Evolutionary conservation across 2,888 invertebrate genomes (phyloP), one percentile per base, ranked within the genome.

Genomic region (Thelaira solivaga): DNA sequence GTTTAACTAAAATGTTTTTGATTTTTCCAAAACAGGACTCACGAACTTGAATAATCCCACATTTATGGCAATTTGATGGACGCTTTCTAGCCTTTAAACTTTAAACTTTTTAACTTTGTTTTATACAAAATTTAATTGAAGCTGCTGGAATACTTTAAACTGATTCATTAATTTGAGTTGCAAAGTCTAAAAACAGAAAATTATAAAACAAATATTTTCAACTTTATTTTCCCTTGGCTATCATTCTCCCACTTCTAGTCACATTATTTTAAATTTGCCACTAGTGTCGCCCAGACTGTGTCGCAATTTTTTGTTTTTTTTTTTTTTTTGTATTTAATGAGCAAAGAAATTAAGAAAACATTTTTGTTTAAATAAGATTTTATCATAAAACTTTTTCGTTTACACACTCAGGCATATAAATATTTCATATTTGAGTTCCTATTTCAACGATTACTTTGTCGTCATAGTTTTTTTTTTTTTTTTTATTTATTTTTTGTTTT

Each of bases 341-440:
- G 80, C 76, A 75, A 80, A 81, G 82, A 82, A 82, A 82, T 82
- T 82, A 82, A 81, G 81, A 80, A 77, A 79, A 81, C 55, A 74
- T 67, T 79, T 78, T 68, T 77, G 53, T 76, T 74, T 79, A 82
- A 76, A 80, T 75, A 76, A 72, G 82, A 82, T 82, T 80, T 80
- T 80, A 82, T 82, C 82, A 61, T 29, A 76, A 79, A 74, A 51
- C 29, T 69, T 62, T 29, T 59, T 51, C 55, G 47, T 64, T 49
- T 36, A 10, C 22, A 29, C 39, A 26, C 26, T 26, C 39, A 26
- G 16, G 39, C 41, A 68, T 24, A 36, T 18, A 55, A 34, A 22
- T 67, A 68, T 20, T 53, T 69, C 57, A 41, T 24, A 72, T 47
- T 77, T 49, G 41, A 67, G 47, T 77, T 77, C 61, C 72, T 72